phyloP scores from a whole-genome alignment of 2,113 vertebrate genomes.

The Circaetus cinerascens region DNA sequence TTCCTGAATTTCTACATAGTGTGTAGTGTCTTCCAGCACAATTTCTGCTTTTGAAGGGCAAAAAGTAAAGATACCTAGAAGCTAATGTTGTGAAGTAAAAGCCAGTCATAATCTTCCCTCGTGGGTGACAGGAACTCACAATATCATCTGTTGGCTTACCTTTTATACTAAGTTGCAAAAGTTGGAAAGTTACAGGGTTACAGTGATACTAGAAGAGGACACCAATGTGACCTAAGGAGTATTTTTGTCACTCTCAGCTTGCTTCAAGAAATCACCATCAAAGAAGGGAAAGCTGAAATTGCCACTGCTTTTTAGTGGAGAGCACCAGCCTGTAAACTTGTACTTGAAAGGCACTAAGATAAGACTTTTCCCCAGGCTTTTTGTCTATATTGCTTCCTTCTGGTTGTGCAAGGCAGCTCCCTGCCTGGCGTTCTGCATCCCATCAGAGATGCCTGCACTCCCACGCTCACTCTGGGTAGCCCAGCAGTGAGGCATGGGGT shows the following conservation, averaged over 20 bases:
- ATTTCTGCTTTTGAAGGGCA: neutral
- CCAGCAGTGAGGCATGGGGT: accelerated
- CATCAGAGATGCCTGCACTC: accelerated
- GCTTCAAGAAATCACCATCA: neutral
- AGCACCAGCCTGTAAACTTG: neutral
- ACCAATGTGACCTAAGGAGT: neutral
- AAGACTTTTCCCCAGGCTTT: neutral
- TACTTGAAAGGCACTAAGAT: neutral
- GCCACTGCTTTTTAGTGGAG: neutral
- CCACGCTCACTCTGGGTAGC: accelerated
- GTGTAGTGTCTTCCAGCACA: neutral
- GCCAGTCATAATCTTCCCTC: neutral
- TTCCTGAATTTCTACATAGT: neutral
- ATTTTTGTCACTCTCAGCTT: neutral
- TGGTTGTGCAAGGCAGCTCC: neutral
- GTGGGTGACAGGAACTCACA: neutral
- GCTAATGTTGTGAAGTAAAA: neutral
- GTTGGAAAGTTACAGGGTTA: neutral
- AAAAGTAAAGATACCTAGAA: neutral
- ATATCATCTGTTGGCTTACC: neutral
- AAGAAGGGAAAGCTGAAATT: neutral
- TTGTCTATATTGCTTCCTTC: neutral
- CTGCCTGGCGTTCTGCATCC: neutral
- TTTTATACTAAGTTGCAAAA: neutral
- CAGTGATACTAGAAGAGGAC: neutral